A percentile compares a stretch with the other conserved stretches of the same genome.
Evolutionary conservation across 37 sponge, comb jelly and placozoan species (phyloP).

Genomic region (Chondrilla cf. caribensis): DNA sequence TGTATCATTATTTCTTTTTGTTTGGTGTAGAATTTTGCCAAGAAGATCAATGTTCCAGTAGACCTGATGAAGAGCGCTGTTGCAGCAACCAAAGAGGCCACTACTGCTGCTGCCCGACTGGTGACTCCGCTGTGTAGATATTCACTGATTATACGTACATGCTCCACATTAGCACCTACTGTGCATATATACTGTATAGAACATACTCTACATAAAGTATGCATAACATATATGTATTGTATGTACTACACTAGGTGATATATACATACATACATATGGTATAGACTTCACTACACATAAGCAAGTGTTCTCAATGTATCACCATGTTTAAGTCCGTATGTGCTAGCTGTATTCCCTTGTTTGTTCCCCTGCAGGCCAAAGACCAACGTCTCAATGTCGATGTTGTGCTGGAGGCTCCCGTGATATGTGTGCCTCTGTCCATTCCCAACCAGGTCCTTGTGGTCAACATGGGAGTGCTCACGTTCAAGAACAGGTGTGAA

Average conservation of each 20-base stretch:
- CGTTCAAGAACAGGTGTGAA: neutral
- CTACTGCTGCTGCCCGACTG: slow-evolving; percentile 12
- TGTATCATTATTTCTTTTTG: neutral
- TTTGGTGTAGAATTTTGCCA: slow-evolving; percentile 9
- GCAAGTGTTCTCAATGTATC: no score
- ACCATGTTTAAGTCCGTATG: no score
- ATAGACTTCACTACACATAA: no score
- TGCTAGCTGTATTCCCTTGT: no score
- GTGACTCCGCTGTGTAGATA: neutral
- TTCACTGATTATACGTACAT: neutral
- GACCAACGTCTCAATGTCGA: slow-evolving; percentile 7
- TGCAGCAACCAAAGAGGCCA: neutral
- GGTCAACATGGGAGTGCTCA: slow-evolving; percentile 11
- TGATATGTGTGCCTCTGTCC: slow-evolving; percentile 11
- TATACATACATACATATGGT: no score
- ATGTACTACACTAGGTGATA: no score
- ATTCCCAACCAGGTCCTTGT: slow-evolving; percentile 3
- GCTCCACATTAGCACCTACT: neutral
- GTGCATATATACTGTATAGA: no score
- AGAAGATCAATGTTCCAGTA: neutral
- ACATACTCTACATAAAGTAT: no score
- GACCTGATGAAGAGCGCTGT: neutral
- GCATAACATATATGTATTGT: no score
- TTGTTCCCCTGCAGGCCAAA: slow-evolving; percentile 3
- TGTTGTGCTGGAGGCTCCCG: slow-evolving; percentile 14